Base-by-base conservation (phyloP, 2,888 invertebrate species). In the Drosophila anomelani region DNA sequence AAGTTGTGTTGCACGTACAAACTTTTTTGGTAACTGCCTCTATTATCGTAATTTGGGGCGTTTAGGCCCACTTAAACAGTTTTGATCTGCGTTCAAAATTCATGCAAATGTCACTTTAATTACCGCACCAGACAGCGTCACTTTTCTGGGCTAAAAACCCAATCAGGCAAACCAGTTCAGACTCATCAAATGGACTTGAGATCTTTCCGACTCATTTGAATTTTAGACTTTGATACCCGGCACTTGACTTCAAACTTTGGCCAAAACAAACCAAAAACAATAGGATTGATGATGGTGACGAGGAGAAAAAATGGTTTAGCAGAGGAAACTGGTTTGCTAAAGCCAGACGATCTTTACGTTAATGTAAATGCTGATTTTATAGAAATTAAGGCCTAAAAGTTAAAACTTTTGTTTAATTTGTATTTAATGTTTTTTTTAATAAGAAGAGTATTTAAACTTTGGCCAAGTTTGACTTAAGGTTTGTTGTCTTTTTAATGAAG, bases 1-100 rank as follows among this genome's bases (percentile, higher is more conserved):
- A 61, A 76, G 53, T 46, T 73, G 53, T 59, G 53, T 59, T 43
- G 76, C 84, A 80, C 67, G 83, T 60, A 49, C 13, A 13, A 44
- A 44, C 53, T 68, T 26, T 68, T 69, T 15, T 17, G 36, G 23
- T 34, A 26, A 49, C 39, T 53, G 47, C 66, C n/a, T 38, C 44
- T 41, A 68, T 57, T 74, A 67, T 17, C 67, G n/a, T 68, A 56
- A 57, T 70, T 67, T 23, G 26, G 17, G 15, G 44, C 38, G n/a
- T 39, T 41, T 53, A 29, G 23, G 13, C 8, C 34, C 20, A 39
- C 26, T 36, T 47, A 56, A 46, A 39, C 32, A 15, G 39, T 55
- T 64, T 17, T 64, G 47, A 49, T 57, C 49, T 13, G 17, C n/a
- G 13, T 23, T 32, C 4, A 46, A 68, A 69, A 32, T 55, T 20